Evolutionary conservation across 2,113 vertebrate species (phyloP).

Genomic region (Thymallus thymallus): DNA sequence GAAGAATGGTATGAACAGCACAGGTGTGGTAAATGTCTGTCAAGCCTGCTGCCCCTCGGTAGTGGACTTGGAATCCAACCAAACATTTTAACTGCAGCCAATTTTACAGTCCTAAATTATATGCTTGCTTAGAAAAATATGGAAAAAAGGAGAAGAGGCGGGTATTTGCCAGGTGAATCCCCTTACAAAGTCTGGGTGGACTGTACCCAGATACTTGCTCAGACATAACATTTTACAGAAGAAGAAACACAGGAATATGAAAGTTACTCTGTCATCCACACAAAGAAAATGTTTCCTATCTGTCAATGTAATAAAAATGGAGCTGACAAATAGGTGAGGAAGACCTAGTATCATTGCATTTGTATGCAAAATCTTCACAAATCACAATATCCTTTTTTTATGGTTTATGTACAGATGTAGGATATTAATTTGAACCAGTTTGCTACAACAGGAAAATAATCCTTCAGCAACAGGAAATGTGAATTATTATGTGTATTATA

Average conservation of each 20-base stretch:
- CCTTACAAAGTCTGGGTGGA: slow-evolving; percentile 1
- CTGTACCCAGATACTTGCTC: not conserved
- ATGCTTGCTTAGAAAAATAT: slow-evolving; percentile 49
- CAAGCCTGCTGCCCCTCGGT: slow-evolving; percentile 26
- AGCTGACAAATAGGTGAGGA: slow-evolving; percentile 21
- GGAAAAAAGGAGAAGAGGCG: slow-evolving; percentile 32
- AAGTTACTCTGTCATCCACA: slow-evolving; percentile 21
- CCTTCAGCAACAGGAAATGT: too few species aligned
- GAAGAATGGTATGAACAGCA: slow-evolving; percentile 21
- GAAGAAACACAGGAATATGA: slow-evolving; percentile 46
- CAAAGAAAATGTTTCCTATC: not conserved
- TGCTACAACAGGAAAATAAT: too few species aligned
- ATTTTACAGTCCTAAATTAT: slow-evolving; percentile 61
- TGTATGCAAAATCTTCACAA: slow-evolving; percentile 13
- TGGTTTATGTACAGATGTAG: slow-evolving; percentile 14
- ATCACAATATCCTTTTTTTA: not conserved
- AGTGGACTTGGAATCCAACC: slow-evolving; percentile 60
- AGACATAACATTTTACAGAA: slow-evolving; percentile 55
- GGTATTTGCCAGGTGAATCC: slow-evolving; percentile 41
- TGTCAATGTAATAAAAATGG: not conserved
- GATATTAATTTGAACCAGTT: too few species aligned
- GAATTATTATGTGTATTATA: too few species aligned
- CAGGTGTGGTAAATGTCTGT: slow-evolving; percentile 66
- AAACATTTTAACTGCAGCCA: slow-evolving; percentile 38
- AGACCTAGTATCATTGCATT: not conserved